Conservation (phyloP, 1,140 invertebrate genomes). For the Wasmannia auropunctata region DNA sequence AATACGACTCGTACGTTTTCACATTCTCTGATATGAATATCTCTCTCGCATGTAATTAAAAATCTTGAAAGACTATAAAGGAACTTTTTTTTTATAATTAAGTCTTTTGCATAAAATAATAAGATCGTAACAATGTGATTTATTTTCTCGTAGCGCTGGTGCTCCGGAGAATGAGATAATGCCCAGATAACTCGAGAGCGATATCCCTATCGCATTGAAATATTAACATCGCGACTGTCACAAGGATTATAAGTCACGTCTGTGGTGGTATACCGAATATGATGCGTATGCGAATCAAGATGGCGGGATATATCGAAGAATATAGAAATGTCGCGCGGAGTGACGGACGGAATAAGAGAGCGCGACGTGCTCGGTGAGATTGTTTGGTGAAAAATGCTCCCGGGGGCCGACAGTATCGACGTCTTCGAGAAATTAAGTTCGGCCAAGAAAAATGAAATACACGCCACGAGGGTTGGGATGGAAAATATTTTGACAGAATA, state of each 20-base stretch:
- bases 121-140: neutral
- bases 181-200: neutral
- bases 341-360: constrained; percentile 37
- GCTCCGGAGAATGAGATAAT: neutral
- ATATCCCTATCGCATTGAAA: constrained; percentile 2
- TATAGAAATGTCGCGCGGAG: constrained; percentile 20
- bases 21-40: neutral
- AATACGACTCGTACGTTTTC: neutral
- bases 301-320: constrained; percentile 31
- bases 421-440: constrained; percentile 65
- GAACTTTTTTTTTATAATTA: neutral
- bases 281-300: constrained; percentile 4
- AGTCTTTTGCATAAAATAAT: neutral
- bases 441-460: constrained; percentile 66
- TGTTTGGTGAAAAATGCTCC: constrained; percentile 40
- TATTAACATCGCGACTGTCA: constrained; percentile 6
- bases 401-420: constrained; percentile 33
- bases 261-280: neutral
- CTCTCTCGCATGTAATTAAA: neutral
- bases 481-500: constrained; percentile 60
- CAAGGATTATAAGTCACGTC: constrained; percentile 3
- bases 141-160: neutral
- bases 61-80: neutral
- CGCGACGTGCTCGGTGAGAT: constrained; percentile 34
- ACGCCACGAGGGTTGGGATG: constrained; percentile 32